Evolutionary conservation across 2,888 invertebrate genomes (phyloP).

Genomic region (Cantharis rufa): DNA sequence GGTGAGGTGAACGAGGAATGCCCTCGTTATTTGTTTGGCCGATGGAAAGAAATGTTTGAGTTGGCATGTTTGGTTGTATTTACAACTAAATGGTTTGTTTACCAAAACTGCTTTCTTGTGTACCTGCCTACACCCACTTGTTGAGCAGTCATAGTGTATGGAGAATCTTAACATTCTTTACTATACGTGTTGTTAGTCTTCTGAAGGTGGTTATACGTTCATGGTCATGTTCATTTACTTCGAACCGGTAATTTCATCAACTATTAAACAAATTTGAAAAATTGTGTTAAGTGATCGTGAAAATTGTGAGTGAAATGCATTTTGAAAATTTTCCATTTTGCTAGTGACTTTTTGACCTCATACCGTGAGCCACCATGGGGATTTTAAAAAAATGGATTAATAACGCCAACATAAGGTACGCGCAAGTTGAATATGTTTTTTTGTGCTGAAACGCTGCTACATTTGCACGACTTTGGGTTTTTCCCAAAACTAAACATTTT

Average conservation of each 20-base stretch:
- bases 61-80: neutral
- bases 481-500: neutral
- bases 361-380: neutral
- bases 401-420: neutral
- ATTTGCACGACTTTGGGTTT: neutral
- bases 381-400: constrained; percentile 3
- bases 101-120: constrained; percentile 36
- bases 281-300: neutral
- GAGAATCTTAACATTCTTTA: constrained; percentile 33
- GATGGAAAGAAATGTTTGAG: constrained; percentile 46
- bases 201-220: constrained; percentile 34
- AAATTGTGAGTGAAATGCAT: neutral
- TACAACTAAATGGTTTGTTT: constrained; percentile 6
- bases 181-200: constrained; percentile 12
- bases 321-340: neutral
- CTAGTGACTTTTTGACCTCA: neutral
- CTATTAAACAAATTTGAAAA: neutral
- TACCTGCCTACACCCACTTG: constrained; percentile 41
- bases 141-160: constrained; percentile 34
- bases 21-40: constrained; percentile 46
- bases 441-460: neutral
- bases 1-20: constrained; percentile 38
- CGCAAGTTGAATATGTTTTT: neutral
- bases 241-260: neutral
- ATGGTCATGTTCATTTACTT: constrained; percentile 20